phyloP scores from a whole-genome alignment of 2,113 vertebrate species.

The Nyctereutes procyonoides region DNA sequence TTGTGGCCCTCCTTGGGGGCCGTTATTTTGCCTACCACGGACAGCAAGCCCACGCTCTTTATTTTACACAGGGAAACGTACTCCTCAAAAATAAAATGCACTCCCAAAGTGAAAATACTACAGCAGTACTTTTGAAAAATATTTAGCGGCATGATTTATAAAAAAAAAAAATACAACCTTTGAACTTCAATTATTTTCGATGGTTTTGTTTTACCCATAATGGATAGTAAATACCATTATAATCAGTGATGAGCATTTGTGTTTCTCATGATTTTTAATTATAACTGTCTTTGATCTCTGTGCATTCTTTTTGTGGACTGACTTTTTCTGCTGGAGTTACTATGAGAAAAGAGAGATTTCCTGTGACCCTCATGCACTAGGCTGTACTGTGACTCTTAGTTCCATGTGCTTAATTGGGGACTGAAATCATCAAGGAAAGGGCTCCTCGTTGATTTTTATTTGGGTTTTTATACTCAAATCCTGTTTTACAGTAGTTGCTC shows the following conservation, averaged over 20 bases:
- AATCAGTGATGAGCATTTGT: background rate
- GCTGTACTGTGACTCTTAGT: fast-evolving
- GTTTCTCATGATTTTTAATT: background rate
- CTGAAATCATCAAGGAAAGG: background rate
- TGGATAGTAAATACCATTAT: background rate
- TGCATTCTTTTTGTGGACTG: background rate
- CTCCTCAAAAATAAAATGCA: background rate
- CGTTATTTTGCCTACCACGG: background rate
- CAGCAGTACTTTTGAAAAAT: background rate
- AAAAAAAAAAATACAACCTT: background rate
- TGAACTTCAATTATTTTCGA: background rate
- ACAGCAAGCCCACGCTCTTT: background rate
- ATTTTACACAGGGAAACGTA: background rate
- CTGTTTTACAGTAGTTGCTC: background rate
- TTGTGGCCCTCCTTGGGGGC: background rate
- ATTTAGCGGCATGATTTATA: background rate
- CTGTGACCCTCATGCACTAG: background rate
- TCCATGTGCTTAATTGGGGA: background rate
- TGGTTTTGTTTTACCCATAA: background rate
- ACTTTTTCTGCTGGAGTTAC: background rate
- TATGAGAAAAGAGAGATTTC: background rate
- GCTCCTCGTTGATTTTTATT: background rate
- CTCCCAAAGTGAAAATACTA: background rate
- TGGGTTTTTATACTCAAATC: background rate
- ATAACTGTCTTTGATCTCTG: constrained; percentile 11